phyloP scores from a whole-genome alignment of 2,797 vertebrate species.

The Chiroxiphia lanceolata region DNA sequence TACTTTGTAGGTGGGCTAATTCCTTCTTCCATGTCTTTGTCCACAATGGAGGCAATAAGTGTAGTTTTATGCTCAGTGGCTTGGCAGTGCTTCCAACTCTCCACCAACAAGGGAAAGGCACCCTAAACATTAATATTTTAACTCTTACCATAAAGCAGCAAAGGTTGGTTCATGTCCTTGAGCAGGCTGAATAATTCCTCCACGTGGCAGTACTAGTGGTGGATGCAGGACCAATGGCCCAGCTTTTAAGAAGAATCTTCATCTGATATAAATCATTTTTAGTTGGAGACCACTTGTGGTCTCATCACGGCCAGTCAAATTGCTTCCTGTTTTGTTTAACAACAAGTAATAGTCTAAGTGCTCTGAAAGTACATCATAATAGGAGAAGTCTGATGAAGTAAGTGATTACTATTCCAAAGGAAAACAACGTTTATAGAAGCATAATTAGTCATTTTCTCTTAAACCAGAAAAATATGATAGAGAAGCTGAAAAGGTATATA shows the following conservation, averaged over 20 bases:
- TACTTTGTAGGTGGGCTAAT: slow-evolving; percentile 59
- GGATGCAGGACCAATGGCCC: not conserved
- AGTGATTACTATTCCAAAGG: slow-evolving; percentile 51
- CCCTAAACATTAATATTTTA: not conserved
- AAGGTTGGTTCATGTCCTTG: not conserved
- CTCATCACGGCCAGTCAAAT: slow-evolving; percentile 31
- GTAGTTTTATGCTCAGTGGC: not conserved
- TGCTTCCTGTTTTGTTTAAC: slow-evolving; percentile 40
- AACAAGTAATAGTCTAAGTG: not conserved
- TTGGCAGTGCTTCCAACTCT: slow-evolving; percentile 17
- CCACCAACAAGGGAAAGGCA: not conserved
- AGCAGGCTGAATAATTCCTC: not conserved
- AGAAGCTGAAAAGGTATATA: slow-evolving; percentile 41
- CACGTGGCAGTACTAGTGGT: not conserved
- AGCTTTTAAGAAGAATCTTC: not conserved
- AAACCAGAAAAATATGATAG: slow-evolving; percentile 48
- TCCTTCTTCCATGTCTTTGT: slow-evolving; percentile 47
- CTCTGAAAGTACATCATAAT: slow-evolving; percentile 15
- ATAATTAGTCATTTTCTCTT: slow-evolving; percentile 50
- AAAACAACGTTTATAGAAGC: slow-evolving; percentile 41
- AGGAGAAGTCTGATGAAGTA: slow-evolving; percentile 22
- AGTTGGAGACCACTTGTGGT: slow-evolving; percentile 20
- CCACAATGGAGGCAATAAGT: not conserved
- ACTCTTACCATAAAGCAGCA: not conserved
- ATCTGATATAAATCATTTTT: not conserved